Conservation (phyloP, 2,113 vertebrate species). For the Gobiocypris rarus region DNA sequence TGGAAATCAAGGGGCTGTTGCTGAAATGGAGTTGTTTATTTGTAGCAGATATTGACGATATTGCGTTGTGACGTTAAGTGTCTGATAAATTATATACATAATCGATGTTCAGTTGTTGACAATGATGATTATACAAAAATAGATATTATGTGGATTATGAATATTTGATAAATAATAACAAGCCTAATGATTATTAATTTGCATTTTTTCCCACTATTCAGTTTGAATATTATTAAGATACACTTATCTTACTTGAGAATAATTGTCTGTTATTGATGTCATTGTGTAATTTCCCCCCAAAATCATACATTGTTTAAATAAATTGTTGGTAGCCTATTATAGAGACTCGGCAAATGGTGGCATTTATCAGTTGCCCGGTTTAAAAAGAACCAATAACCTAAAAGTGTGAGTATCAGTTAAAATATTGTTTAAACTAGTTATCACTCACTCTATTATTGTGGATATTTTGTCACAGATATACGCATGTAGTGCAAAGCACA, state of each 20-base stretch:
- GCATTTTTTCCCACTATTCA: background rate
- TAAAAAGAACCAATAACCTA: background rate
- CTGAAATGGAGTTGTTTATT: background rate
- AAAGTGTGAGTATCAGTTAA: background rate
- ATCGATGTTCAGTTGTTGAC: background rate
- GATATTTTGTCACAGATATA: background rate
- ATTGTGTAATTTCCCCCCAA: background rate
- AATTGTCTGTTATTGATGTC: background rate
- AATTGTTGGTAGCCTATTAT: background rate
- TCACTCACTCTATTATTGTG: background rate
- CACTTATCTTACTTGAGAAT: background rate
- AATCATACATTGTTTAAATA: background rate
- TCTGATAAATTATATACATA: background rate
- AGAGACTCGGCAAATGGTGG: background rate
- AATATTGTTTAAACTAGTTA: background rate
- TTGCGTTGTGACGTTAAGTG: background rate
- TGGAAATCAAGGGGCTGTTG: background rate
- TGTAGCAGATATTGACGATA: background rate
- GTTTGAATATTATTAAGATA: background rate
- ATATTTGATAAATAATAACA: background rate
- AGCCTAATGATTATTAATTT: background rate
- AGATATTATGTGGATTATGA: background rate
- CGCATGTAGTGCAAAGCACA: background rate
- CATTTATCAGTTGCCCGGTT: too few relatives aligned
- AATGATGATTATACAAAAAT: background rate